Evolutionary conservation across 2,888 invertebrate species (phyloP).

Genomic region (Diarsia brunnea): DNA sequence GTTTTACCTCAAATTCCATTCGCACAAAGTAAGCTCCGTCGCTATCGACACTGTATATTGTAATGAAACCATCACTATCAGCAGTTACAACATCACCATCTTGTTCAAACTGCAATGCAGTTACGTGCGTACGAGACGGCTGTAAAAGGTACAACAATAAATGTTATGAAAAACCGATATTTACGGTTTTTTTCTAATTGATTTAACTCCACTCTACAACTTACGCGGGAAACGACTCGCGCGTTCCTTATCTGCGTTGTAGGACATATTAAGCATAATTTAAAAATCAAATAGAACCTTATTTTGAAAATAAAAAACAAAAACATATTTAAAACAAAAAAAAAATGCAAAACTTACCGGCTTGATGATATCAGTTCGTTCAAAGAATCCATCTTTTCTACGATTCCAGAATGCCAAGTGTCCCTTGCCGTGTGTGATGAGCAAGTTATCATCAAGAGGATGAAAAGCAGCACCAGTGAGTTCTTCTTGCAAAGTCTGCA

Average conservation of each 20-base stretch:
- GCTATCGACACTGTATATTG: constrained; percentile 96
- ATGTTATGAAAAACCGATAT: constrained; percentile 8
- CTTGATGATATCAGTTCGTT: constrained; percentile 96
- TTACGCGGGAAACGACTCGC: constrained; percentile 47
- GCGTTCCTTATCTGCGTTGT: constrained; percentile 37
- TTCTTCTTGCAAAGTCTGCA: constrained; percentile 96
- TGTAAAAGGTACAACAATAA: constrained; percentile 74
- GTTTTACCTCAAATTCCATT: constrained; percentile 95
- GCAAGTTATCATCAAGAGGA: constrained; percentile 96
- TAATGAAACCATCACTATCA: constrained; percentile 97
- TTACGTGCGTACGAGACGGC: constrained; percentile 96
- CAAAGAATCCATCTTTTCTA: constrained; percentile 97
- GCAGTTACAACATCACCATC: constrained; percentile 98
- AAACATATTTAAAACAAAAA: background rate
- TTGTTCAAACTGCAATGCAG: constrained; percentile 96
- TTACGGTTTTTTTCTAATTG: constrained; percentile 24
- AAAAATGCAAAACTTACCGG: constrained; percentile 88
- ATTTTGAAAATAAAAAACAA: background rate
- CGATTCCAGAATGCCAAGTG: constrained; percentile 98
- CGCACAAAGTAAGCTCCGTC: constrained; percentile 97
- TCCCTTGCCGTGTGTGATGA: constrained; percentile 97
- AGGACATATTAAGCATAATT: constrained; percentile 45
- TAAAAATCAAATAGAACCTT: constrained; percentile 19
- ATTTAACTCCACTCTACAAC: constrained; percentile 40
- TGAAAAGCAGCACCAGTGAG: constrained; percentile 97